Evolutionary conservation across 2,888 invertebrate genomes (phyloP), one percentile per base, ranked within the genome.

Genomic region (Mesochorus sp.): DNA sequence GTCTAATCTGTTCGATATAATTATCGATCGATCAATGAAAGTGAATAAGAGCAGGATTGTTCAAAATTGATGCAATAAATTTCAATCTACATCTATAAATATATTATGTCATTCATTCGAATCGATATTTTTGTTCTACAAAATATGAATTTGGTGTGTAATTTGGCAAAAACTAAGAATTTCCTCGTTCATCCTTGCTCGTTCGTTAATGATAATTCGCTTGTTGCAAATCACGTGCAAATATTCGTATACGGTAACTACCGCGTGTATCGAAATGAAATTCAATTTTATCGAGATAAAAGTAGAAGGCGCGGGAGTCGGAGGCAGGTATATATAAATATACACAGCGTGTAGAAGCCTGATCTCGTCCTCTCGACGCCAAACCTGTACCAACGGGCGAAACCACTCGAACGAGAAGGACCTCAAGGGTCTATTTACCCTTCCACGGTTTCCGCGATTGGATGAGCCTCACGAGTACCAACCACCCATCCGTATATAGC

Each of bases 401-500:
- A 75, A 82, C 72, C 80, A 72, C 76, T 64, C 76, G 61, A 81
- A 12, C 61, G 19, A 53, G 47, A 47, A 68, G 75, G 55, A 68
- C 75, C 72, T 70, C 74, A 51, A 74, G 78, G 74, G 73, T 74
- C 74, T 78, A 78, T 78, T 78, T 74, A 78, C 73, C 61, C 68
- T 78, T 78, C 42, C 68, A 64, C 68, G 67, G 44, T 78, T 78
- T 73, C 68, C 73, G 61, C 75, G 73, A 78, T 78, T 78, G 78
- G 73, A 74, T 77, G 72, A 49, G 34, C 26, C 73, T 61, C 49
- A 42, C 66, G 47, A 57, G 37, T 12, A 26, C 31, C 31, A 19
- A 12, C 24, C 61, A 26, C 24, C 19, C 53, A 28, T 28, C 28
- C 31, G 8, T 2, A 14, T 19, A 28, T 14, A 47, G 17, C 39